Conservation (phyloP, 2,797 vertebrate species). For the Hipposideros larvatus region DNA sequence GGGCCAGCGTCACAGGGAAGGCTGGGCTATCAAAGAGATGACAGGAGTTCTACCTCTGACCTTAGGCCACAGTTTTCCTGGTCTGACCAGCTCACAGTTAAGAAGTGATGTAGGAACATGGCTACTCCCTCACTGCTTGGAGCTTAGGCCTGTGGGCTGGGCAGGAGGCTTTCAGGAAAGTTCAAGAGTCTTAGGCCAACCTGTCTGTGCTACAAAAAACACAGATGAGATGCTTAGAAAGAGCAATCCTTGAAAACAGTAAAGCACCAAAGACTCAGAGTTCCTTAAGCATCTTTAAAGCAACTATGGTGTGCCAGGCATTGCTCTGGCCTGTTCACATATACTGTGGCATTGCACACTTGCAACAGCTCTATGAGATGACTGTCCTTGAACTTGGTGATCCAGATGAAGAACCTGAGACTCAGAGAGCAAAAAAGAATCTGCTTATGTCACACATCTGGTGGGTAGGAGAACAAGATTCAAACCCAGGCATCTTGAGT, state of each 20-base stretch:
- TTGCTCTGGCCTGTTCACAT: accelerated
- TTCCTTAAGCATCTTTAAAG: neutral
- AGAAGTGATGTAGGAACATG: neutral
- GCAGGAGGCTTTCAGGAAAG: neutral
- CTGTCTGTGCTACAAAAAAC: neutral
- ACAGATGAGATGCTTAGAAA: neutral
- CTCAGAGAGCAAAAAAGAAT: neutral
- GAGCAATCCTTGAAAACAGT: neutral
- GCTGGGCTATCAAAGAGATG: neutral
- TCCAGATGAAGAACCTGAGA: neutral
- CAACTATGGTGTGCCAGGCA: neutral
- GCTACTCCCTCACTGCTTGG: neutral
- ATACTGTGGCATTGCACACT: neutral
- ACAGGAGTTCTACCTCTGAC: neutral
- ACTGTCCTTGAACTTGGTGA: neutral
- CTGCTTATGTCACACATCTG: neutral
- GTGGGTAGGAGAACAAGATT: neutral
- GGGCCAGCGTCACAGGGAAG: neutral
- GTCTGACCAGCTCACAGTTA: neutral
- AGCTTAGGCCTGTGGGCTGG: neutral
- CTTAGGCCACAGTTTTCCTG: neutral
- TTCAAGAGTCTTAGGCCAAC: neutral
- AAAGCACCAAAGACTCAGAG: neutral
- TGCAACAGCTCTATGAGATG: neutral
- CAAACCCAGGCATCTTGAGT: neutral